Evolutionary conservation across 2,888 invertebrate species (phyloP), one percentile per base, ranked within the genome.

Genomic region (Scrobipalpa atriplicella): DNA sequence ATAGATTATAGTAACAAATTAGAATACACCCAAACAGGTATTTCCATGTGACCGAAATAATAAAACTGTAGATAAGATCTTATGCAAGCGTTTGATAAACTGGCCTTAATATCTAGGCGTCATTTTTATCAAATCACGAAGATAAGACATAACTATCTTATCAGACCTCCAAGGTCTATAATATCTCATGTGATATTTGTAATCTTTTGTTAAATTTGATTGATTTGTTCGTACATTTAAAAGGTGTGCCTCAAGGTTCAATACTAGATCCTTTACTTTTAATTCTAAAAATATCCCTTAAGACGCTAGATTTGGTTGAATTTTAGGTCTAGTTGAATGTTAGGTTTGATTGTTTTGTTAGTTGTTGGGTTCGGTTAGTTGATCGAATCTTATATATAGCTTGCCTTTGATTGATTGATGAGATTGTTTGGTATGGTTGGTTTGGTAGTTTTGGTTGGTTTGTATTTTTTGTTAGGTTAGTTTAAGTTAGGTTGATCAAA

Each of bases 71-170:
- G 16, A 29, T 36, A 58, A 29, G 29, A 6, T 13, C 6, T 38
- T 16, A 38, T 38, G n/a, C 58, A 29, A 56, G 13, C 6, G 3
- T 1, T 47, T 13, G 13, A n/a, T 47, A n/a, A 9, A 13, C n/a
- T 47, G 47, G n/a, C 47, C 47, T 47, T n/a, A 47, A 47, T 47
- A 5, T 16, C 13, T 16, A 47, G n/a, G n/a, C 47, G 11, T 47
- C n/a, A 47, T 47, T 56, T 13, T 13, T 21, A 29, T 21, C 13
- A 13, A 29, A 21, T 61, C 21, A 43, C 61, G 41, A 61, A 61
- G 61, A 61, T 61, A 61, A 47, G 47, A 16, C 47, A 16, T 47
- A 16, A 47, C 43, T 43, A 43, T 16, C 47, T 47, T 47, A 47
- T 47, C 47, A 47, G 47, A 6, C 47, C 47, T 47, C n/a, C n/a